These are phyloP conservation scores for Sternotherus odoratus DNA, from an alignment of 2,797 vertebrate species.

Conservation along the genomic window DNA sequence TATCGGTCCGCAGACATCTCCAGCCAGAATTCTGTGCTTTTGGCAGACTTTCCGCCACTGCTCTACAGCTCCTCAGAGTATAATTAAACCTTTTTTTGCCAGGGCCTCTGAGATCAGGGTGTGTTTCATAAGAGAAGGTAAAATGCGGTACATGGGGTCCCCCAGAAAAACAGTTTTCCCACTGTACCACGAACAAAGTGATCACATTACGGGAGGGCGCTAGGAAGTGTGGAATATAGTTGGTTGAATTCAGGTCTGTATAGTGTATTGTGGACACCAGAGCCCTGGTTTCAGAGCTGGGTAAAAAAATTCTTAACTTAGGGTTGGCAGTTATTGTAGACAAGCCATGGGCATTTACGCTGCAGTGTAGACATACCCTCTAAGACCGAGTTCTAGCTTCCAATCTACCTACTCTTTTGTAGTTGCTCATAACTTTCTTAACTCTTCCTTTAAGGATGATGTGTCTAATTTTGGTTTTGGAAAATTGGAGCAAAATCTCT, in stretches of 20 bases:
- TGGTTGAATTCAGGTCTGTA: background rate
- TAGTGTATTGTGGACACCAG: background rate
- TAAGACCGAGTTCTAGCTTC: no score
- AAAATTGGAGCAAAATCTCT: slow-evolving; percentile 23
- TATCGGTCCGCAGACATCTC: background rate
- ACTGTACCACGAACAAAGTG: background rate
- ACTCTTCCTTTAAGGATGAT: background rate
- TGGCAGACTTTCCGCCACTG: no score
- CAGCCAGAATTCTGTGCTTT: background rate
- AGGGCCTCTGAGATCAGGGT: no score
- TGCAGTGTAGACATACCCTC: no score
- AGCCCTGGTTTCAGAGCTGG: no score
- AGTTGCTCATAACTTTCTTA: background rate
- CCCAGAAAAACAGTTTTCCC: background rate
- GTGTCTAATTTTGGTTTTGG: slow-evolving; percentile 5
- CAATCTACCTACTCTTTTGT: background rate
- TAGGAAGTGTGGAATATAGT: background rate
- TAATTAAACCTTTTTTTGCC: no score
- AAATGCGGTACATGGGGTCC: no score
- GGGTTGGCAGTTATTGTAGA: no score
- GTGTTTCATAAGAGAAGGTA: no score
- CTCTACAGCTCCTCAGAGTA: no score
- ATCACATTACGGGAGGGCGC: background rate
- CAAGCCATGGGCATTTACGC: background rate
- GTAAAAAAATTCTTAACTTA: no score